These are phyloP conservation scores for Tenthredo notha DNA, from an alignment of 2,888 invertebrate genomes.

Conservation along the genomic window DNA sequence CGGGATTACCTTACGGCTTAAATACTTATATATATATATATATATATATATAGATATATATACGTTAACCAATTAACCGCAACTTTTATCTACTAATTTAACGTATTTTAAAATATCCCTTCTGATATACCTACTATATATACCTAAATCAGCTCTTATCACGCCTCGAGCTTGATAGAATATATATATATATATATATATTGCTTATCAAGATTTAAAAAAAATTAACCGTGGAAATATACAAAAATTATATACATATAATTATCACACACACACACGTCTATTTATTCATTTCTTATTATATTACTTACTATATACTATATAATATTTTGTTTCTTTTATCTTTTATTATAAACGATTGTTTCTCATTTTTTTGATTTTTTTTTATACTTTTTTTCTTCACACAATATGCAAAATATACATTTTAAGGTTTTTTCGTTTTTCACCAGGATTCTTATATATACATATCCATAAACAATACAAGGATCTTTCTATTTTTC, in stretches of 20 bases:
- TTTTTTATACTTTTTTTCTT: too few relatives aligned
- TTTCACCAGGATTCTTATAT: background rate
- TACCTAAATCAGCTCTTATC: background rate
- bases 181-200: background rate
- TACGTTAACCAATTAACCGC: constrained; percentile 29
- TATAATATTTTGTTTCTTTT: background rate
- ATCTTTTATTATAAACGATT: background rate
- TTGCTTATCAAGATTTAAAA: background rate
- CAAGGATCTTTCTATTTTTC: background rate
- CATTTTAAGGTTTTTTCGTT: background rate
- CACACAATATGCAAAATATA: background rate
- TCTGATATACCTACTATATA: background rate
- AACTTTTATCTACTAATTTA: background rate
- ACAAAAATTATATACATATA: background rate
- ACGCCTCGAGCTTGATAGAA: background rate
- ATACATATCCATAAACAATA: constrained; percentile 3
- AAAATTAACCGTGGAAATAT: background rate
- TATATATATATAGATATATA: background rate
- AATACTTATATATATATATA: background rate
- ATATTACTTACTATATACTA: background rate
- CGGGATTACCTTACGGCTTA: background rate
- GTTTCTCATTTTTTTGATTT: background rate
- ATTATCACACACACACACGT: background rate
- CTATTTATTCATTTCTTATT: background rate
- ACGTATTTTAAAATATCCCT: background rate